Evolutionary conservation across 2,113 vertebrate species (phyloP).

Genomic region (Lagenorhynchus albirostris): DNA sequence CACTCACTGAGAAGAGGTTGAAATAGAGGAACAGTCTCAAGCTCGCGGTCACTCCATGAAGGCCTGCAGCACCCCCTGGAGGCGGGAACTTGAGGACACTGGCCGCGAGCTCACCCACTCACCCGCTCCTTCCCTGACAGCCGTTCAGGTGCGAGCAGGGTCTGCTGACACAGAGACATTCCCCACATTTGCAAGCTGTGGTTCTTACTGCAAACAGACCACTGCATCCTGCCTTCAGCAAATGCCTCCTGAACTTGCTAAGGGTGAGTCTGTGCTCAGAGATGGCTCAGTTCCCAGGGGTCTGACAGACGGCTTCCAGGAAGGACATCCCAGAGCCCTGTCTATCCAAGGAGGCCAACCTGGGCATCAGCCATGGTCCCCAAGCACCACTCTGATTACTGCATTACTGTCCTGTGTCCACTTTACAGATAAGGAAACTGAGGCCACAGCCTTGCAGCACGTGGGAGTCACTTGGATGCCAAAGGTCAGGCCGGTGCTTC

Average conservation of each 20-base stretch:
- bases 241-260: background rate
- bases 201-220: fast-evolving
- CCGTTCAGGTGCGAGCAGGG: background rate
- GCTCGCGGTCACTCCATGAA: fast-evolving
- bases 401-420: background rate
- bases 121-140: background rate
- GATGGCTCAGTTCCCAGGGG: background rate
- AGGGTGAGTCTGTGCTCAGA: background rate
- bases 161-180: fast-evolving
- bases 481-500: background rate
- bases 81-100: background rate
- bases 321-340: background rate
- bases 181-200: background rate
- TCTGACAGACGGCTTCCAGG: background rate
- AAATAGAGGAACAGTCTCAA: background rate
- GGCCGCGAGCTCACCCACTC: background rate
- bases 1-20: background rate
- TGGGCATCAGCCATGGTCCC: fast-evolving
- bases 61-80: background rate
- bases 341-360: background rate
- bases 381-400: background rate
- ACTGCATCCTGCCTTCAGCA: background rate
- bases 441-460: fast-evolving
- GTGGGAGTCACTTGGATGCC: fast-evolving
- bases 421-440: background rate